Percentiles rank a stretch among this genome's conserved stretches.
phyloP scores from a whole-genome alignment of 1,140 invertebrate genomes.

The Drosophila bipectinata region DNA sequence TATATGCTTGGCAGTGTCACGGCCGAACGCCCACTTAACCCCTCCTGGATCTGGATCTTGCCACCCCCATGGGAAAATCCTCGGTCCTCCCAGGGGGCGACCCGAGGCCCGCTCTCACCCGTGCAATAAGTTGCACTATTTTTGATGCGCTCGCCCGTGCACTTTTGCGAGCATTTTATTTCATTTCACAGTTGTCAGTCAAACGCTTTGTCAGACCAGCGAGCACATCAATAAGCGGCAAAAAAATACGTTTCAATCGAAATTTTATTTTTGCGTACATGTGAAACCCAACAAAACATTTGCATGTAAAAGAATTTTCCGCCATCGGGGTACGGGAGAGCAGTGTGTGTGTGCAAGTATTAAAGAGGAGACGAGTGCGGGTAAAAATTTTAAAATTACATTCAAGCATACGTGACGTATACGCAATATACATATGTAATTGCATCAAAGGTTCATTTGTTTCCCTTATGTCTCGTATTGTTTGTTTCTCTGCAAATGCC shows the following conservation, averaged over 20 bases:
- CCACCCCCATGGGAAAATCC: not conserved
- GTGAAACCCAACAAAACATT: constrained; percentile 43
- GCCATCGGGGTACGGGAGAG: constrained; percentile 11
- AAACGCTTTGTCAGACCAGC: constrained; percentile 66
- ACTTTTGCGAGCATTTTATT: constrained; percentile 47
- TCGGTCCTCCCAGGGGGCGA: not conserved
- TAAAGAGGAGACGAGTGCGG: constrained; percentile 1
- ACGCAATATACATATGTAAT: constrained; percentile 60
- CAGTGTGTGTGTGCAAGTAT: not conserved
- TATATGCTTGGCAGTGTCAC: constrained; percentile 20
- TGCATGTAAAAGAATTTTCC: constrained; percentile 64
- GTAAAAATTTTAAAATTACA: constrained; percentile 54
- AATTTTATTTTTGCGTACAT: constrained; percentile 42
- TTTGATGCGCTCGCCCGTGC: constrained; percentile 55
- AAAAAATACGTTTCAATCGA: constrained; percentile 59
- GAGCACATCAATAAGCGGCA: constrained; percentile 62
- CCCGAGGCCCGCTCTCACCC: constrained; percentile 3
- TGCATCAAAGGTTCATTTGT: constrained; percentile 35
- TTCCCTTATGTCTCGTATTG: not conserved
- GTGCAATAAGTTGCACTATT: constrained; percentile 52
- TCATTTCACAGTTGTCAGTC: constrained; percentile 67
- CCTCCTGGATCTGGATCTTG: not conserved
- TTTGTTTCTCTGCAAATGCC: constrained; percentile 10
- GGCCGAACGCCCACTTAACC: not conserved
- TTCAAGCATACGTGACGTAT: constrained; percentile 58